Evolutionary conservation across 2,888 invertebrate genomes (phyloP).

Genomic region (Synanthedon myopaeformis): DNA sequence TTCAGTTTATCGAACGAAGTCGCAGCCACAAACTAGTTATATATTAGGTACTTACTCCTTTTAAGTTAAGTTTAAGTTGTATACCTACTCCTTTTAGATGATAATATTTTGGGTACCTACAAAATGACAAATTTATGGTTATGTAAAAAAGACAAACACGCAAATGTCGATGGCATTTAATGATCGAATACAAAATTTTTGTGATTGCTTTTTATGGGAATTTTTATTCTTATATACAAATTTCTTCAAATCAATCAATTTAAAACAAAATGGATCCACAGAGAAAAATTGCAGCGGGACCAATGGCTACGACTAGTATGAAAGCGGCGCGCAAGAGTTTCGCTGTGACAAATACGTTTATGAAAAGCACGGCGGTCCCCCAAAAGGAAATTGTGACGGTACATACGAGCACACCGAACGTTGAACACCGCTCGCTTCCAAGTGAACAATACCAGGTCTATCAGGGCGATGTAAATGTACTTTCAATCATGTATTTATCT

Average conservation of each 20-base stretch:
- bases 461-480: slow-evolving; percentile 49
- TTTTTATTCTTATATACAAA: background rate
- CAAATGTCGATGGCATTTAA: no score
- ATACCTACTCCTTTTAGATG: no score
- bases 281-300: slow-evolving; percentile 38
- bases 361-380: slow-evolving; percentile 16
- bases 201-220: background rate
- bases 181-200: background rate
- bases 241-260: background rate
- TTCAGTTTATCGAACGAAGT: no score
- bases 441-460: slow-evolving; percentile 46
- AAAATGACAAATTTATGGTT: no score
- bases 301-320: slow-evolving; percentile 37
- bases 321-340: slow-evolving; percentile 37
- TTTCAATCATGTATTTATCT: slow-evolving; percentile 48
- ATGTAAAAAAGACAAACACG: no score
- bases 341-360: slow-evolving; percentile 23
- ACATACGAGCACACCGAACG: slow-evolving; percentile 42
- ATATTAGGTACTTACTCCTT: no score
- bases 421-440: slow-evolving; percentile 33
- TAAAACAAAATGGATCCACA: slow-evolving; percentile 36
- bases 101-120: no score
- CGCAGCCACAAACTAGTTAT: no score
- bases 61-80: no score
- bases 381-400: slow-evolving; percentile 47